Evolutionary conservation across 2,797 vertebrate genomes (phyloP).

Genomic region (Rhinichthys osculus): DNA sequence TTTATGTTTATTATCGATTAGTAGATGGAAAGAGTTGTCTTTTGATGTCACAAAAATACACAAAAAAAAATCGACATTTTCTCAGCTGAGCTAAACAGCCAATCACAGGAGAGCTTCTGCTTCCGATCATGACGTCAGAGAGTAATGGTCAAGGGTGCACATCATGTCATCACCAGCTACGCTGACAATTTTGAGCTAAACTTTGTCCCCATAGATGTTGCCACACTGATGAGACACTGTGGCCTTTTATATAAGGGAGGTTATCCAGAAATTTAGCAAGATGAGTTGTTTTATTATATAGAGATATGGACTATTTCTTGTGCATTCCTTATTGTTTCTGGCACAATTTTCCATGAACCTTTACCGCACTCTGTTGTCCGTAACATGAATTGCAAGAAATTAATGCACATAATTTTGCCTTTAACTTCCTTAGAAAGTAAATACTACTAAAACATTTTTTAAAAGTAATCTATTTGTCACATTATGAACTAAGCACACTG

Average conservation of each 20-base stretch:
- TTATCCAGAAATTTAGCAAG: neutral
- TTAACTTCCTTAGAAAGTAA: neutral
- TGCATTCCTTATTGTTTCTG: neutral
- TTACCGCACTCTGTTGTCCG: slow-evolving; percentile 25
- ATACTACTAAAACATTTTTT: neutral
- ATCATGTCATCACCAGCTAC: neutral
- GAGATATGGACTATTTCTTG: no score
- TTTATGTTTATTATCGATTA: neutral
- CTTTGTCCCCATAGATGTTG: slow-evolving; percentile 10
- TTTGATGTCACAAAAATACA: neutral
- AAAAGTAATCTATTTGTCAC: neutral
- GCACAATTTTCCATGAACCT: neutral
- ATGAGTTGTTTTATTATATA: neutral
- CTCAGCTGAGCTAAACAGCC: slow-evolving; percentile 1
- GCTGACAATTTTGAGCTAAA: neutral
- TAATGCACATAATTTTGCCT: neutral
- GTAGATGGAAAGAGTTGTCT: neutral
- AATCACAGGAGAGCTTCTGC: neutral
- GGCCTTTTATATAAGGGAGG: neutral
- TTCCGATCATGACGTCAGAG: neutral
- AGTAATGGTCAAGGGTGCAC: neutral
- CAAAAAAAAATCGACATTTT: neutral
- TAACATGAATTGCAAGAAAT: slow-evolving; percentile 12
- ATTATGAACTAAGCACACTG: neutral
- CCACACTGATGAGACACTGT: neutral